Percentiles rank a stretch among this genome's conserved stretches.
Evolutionary conservation across 2,113 vertebrate species (phyloP).

Genomic region (Sardina pilchardus): DNA sequence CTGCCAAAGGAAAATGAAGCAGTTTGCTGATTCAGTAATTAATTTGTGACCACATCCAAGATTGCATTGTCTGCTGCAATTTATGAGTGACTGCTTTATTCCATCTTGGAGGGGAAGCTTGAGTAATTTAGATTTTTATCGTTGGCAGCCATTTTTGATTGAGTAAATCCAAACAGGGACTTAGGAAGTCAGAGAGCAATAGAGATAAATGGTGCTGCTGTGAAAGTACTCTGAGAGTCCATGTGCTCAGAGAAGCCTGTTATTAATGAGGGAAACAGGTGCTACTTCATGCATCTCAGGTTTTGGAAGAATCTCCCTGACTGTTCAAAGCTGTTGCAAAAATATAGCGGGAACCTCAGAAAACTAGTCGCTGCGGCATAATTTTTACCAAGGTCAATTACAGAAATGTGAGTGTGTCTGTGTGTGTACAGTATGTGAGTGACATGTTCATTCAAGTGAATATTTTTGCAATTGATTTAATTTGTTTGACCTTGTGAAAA

Average conservation of each 20-base stretch:
- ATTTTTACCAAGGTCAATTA: neutral
- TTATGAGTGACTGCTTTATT: constrained; percentile 48
- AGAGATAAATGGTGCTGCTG: neutral
- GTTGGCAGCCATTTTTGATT: constrained; percentile 16
- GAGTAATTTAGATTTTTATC: constrained; percentile 54
- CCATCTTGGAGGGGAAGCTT: neutral
- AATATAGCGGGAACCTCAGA: neutral
- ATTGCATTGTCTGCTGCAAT: constrained; percentile 44
- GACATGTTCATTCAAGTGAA: too few relatives aligned
- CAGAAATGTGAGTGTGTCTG: neutral
- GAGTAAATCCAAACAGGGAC: neutral
- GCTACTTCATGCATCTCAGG: neutral
- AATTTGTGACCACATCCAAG: constrained; percentile 42
- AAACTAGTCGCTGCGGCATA: neutral
- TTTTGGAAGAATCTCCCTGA: neutral
- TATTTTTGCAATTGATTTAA: too few relatives aligned
- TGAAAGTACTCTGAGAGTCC: neutral
- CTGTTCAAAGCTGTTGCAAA: constrained; percentile 7
- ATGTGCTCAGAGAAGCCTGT: neutral
- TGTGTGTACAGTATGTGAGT: neutral
- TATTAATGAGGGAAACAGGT: constrained; percentile 1
- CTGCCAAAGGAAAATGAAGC: constrained; percentile 45
- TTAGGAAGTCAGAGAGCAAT: constrained; percentile 1
- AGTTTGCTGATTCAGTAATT: constrained; percentile 42
- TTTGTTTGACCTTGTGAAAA: too few relatives aligned